These are phyloP conservation scores for Stomorhina lunata DNA, from an alignment of 2,888 invertebrate species.

Conservation along the genomic window DNA sequence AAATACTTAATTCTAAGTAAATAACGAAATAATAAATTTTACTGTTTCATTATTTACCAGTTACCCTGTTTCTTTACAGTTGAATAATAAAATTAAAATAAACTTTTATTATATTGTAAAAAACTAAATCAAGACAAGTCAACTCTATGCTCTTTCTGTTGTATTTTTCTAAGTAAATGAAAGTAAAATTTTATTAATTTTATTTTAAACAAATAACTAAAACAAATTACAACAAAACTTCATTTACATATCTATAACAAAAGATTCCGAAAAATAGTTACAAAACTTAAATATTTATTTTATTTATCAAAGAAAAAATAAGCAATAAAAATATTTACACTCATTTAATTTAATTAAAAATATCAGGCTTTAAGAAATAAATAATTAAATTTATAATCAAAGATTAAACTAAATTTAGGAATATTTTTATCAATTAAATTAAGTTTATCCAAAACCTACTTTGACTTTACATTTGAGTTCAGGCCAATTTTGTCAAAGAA, in stretches of 20 bases:
- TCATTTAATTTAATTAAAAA: background rate
- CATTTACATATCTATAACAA: too few relatives aligned
- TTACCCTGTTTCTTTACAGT: background rate
- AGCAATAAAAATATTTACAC: background rate
- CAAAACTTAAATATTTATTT: too few relatives aligned
- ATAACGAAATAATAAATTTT: too few relatives aligned
- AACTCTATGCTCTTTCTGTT: background rate
- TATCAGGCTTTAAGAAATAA: background rate
- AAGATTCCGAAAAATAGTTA: too few relatives aligned
- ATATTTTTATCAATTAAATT: background rate
- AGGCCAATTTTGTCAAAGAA: conserved; percentile 19
- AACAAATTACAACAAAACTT: too few relatives aligned
- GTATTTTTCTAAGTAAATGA: background rate
- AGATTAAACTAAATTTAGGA: background rate
- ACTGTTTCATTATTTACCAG: background rate
- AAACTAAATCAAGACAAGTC: background rate
- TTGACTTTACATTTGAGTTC: conserved; percentile 3
- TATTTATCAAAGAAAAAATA: too few relatives aligned
- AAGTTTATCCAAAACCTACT: conserved; percentile 18
- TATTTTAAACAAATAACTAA: too few relatives aligned
- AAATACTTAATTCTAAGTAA: too few relatives aligned
- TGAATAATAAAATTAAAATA: background rate
- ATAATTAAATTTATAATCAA: background rate
- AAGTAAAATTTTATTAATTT: background rate
- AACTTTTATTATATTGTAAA: background rate